Conservation (phyloP, 2,113 vertebrate genomes). For the Azemiops feae region DNA sequence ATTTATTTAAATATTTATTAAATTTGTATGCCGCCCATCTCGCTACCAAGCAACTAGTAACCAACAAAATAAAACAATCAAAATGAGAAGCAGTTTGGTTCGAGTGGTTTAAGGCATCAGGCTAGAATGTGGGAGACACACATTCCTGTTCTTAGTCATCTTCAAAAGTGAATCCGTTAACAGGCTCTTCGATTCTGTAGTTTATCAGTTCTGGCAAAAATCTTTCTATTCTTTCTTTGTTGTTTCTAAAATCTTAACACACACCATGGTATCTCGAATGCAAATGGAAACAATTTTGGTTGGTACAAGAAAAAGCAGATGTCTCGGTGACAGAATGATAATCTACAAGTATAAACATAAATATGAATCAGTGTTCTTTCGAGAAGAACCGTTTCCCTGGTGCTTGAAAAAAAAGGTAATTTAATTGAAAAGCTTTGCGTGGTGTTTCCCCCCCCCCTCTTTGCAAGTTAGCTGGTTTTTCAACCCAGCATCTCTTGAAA, state of each 20-base stretch:
- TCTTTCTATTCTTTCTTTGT: background rate
- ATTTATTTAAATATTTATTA: too few species aligned
- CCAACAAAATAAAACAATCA: too few species aligned
- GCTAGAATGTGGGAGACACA: too few species aligned
- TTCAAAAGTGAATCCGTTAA: background rate
- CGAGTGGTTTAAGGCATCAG: too few species aligned
- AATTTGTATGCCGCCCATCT: too few species aligned
- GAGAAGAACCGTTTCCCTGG: slow-evolving; percentile 55
- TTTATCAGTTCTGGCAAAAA: background rate
- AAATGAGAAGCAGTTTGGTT: rapidly evolving
- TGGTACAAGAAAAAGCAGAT: slow-evolving; percentile 42
- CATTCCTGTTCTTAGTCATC: background rate
- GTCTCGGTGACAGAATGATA: slow-evolving; percentile 41
- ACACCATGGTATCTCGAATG: slow-evolving; percentile 24
- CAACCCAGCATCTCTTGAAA: slow-evolving; percentile 42
- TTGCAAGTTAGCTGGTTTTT: slow-evolving; percentile 25
- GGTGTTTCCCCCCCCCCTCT: background rate
- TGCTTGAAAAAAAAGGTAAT: slow-evolving; percentile 50
- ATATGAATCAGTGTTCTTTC: slow-evolving; percentile 62
- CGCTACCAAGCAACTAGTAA: too few species aligned
- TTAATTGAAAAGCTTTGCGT: slow-evolving; percentile 50
- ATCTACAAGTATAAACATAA: slow-evolving; percentile 42
- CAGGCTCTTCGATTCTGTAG: background rate
- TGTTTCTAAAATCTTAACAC: background rate
- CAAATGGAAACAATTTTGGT: slow-evolving; percentile 36